Evolutionary conservation across 2,888 invertebrate species (phyloP).

Genomic region (Drosophila suboccidentalis): DNA sequence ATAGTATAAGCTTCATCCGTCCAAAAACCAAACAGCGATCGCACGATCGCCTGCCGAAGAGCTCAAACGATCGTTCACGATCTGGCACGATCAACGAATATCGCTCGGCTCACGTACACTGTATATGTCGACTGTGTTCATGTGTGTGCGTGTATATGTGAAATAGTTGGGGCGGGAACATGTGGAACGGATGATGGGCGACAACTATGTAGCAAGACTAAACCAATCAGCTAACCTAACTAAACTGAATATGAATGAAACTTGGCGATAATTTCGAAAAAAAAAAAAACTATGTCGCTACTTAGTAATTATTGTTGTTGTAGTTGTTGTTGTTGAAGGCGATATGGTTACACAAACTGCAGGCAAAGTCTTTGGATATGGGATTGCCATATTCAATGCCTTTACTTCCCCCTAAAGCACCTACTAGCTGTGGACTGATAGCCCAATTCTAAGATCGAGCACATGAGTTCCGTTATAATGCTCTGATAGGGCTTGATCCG

Average conservation of each 20-base stretch:
- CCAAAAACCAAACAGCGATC: conserved; percentile 65
- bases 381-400: conserved; percentile 35
- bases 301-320: conserved; percentile 22
- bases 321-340: conserved; percentile 26
- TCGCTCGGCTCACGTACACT: conserved; percentile 61
- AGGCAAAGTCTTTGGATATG: conserved; percentile 26
- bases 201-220: conserved; percentile 65
- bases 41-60: conserved; percentile 38
- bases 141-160: conserved; percentile 13
- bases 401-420: conserved; percentile 48
- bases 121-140: conserved; percentile 62
- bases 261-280: conserved; percentile 58
- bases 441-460: conserved; percentile 68
- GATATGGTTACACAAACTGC: conserved; percentile 45
- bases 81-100: conserved; percentile 25
- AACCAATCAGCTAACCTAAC: conserved; percentile 60
- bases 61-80: conserved; percentile 9
- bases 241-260: conserved; percentile 68
- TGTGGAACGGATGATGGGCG: conserved; percentile 69
- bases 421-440: conserved; percentile 59
- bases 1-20: conserved; percentile 83
- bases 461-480: conserved; percentile 76
- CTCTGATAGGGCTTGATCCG: conserved; percentile 44
- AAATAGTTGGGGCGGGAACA: conserved; percentile 29
- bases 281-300: conserved; percentile 45